Evolutionary conservation across 2,888 invertebrate species (phyloP), one percentile per base, ranked within the genome.

Genomic region (Beris morrisii): DNA sequence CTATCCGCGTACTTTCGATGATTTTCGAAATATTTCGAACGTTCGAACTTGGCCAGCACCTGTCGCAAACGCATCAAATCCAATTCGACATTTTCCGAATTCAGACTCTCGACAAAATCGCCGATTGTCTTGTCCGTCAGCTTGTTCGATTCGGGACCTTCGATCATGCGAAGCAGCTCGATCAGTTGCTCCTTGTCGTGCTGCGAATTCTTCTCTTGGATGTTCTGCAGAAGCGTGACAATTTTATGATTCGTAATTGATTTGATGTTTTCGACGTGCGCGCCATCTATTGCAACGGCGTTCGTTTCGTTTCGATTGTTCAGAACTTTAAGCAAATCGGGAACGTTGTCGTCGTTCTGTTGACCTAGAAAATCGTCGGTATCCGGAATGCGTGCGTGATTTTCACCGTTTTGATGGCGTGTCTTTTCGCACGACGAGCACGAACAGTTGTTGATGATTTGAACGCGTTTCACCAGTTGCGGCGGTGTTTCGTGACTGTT

Each of bases 371-470:
- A 70, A 31, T 72, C 68, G 28, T 70, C 68, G 0, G 66, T 32
- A 13, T 55, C 38, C 38, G 38, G 5, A 1, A 3, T 38, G 9
- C 38, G 38, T 54, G 30, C 22, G 7, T 13, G 22, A 22, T 22
- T 22, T 28, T 77, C 76, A 4, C 28, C 48, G 11, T n/a, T 44
- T 15, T 13, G 15, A 7, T n/a, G n/a, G 2, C 9, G 9, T 11
- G 32, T 44, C 31, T 46, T 64, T 69, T 83, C 82, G 72, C 87
- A 88, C 1, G 86, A 84, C 67, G 84, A 83, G 74, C 88, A 88
- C 13, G 86, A 85, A 73, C 88, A 88, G 72, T 87, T 87, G 13
- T 84, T 84, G 66, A 88, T 88, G 64, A 87, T 84, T 75, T 88
- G 86, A 0, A 88, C 86, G 28, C 84, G 82, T 75, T 87, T 87